Percentiles rank a stretch among this genome's conserved stretches.
phyloP scores from a whole-genome alignment of 1,140 invertebrate species.

The Trichonephila clavata region DNA sequence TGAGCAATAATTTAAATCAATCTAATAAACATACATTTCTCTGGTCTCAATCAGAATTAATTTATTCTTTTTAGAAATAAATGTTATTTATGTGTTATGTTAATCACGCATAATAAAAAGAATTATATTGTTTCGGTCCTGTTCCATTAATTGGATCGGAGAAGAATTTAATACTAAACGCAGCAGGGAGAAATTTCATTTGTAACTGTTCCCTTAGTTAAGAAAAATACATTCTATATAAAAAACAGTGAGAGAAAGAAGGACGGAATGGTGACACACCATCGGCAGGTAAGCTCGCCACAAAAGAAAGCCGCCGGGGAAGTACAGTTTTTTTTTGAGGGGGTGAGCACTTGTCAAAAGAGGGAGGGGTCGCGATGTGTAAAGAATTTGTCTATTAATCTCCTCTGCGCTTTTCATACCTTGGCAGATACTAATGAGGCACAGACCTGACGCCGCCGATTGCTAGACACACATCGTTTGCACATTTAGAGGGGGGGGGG shows the following conservation, averaged over 20 bases:
- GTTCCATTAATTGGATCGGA: no score
- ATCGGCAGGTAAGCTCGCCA: constrained; percentile 31
- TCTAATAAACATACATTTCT: no score
- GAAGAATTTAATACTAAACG: no score
- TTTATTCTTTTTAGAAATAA: no score
- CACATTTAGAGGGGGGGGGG: not conserved
- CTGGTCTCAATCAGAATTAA: no score
- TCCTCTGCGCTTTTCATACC: constrained; percentile 42
- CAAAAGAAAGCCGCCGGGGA: constrained; percentile 18
- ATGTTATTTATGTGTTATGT: no score
- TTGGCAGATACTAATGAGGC: constrained; percentile 70
- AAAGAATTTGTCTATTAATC: constrained; percentile 74
- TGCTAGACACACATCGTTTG: not conserved
- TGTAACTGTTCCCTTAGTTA: not conserved
- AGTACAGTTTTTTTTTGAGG: not conserved
- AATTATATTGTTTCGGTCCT: no score
- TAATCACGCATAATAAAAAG: no score
- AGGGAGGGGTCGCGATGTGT: constrained; percentile 10
- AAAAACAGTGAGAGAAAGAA: not conserved
- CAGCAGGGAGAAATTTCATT: not conserved
- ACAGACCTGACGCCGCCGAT: constrained; percentile 3
- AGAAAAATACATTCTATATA: not conserved
- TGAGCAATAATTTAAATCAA: no score
- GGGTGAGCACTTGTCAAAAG: constrained; percentile 42
- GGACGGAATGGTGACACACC: not conserved